Percentiles rank a stretch among this genome's conserved stretches.
Evolutionary conservation across 1,140 invertebrate species (phyloP).

Genomic region (Pogonomyrmex californicus): DNA sequence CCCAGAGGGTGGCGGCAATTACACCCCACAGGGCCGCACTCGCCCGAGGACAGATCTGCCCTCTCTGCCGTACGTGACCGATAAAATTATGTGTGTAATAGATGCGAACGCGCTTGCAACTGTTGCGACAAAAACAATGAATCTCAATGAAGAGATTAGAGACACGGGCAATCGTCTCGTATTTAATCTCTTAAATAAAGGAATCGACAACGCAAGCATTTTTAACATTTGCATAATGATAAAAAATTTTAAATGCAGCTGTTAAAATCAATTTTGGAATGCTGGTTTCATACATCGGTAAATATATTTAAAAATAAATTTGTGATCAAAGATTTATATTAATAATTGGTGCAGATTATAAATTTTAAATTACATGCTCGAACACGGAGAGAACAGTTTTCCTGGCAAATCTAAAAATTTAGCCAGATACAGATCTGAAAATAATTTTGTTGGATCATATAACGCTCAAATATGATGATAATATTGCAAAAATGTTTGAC

Average conservation of each 20-base stretch:
- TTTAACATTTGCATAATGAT: slow-evolving; percentile 29
- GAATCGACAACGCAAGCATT: neutral
- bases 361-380: neutral
- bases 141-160: slow-evolving; percentile 38
- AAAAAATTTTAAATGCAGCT: neutral
- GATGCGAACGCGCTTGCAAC: slow-evolving; percentile 20
- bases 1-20: slow-evolving; percentile 52
- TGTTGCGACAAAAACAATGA: slow-evolving; percentile 41
- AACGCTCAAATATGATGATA: no score
- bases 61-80: slow-evolving; percentile 21
- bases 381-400: neutral
- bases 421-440: no score
- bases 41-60: slow-evolving; percentile 43
- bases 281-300: no score
- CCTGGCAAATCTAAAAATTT: no score
- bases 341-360: neutral
- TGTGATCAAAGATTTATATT: neutral
- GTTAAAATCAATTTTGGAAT: neutral
- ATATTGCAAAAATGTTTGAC: no score
- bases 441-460: no score
- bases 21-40: slow-evolving; percentile 47
- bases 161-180: slow-evolving; percentile 27
- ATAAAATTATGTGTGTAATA: slow-evolving; percentile 61
- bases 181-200: slow-evolving; percentile 41
- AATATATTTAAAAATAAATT: neutral